Base-by-base conservation (phyloP, 1,140 invertebrate species). In the Eupristina koningsbergeri region DNA sequence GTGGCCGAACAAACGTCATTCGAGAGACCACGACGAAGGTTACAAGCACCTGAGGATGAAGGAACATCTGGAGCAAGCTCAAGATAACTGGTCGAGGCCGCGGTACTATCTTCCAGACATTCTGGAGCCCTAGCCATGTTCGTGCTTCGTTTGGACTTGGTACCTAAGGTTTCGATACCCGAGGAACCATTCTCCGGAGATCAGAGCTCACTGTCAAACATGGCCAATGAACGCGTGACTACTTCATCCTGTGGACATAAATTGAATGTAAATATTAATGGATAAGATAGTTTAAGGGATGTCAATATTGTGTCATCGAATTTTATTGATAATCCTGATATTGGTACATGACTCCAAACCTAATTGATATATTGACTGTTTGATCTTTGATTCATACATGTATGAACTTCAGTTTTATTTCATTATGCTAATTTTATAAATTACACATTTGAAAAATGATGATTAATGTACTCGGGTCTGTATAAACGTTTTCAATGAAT, bases 201-300 rank as follows among this genome's bases (percentile, higher is more conserved):
- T 96, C 95, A 96, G 94, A 96, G 95, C 86, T 93, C 95, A 87
- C 94, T 94, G 91, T 97, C 96, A 89, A 97, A 97, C 94, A 96
- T 96, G 90, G 96, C 95, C 90, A 97, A 91, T 36, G 96, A 96
- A 67, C 95, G 94, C 74, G 96, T 96, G 90, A 97, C 96, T 84
- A 96, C 94, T 89, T 97, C 96, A 88, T 97, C 96, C 94, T 94
- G 89, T 13, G 3, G 6, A 61, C 50, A 41, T 19, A 6, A 75
- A 67, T 67, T 36, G 47, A 50, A 50, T 50, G 17, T 15, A 50
- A 50, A 17, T 17, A 17, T 50, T 15, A 50, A 17, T 50, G 47
- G 13, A 2, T 50, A 7, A 7, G 13, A 45, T 13, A 13, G 41
- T 45, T 13, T 13, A 13, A 13, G 41, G 13, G 6, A 9, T 17